phyloP scores from a whole-genome alignment of 2,113 vertebrate genomes.

The Gnathonemus longibarbis region DNA sequence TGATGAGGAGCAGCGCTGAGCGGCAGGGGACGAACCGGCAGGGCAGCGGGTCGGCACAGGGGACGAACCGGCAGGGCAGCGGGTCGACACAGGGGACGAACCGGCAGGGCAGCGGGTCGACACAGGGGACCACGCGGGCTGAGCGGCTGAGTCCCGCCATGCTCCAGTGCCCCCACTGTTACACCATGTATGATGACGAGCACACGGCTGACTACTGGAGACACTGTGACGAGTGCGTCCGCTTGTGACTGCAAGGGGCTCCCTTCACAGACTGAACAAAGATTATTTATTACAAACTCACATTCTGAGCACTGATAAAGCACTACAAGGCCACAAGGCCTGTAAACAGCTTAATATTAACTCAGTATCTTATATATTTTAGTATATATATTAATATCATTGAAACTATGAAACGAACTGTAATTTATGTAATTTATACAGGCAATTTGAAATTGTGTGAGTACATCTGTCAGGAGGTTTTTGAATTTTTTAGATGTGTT shows the following conservation, averaged over 20 bases:
- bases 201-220: constrained; percentile 68
- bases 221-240: constrained; percentile 74
- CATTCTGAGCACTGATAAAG: background rate
- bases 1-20: constrained; percentile 46
- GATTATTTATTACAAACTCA: background rate
- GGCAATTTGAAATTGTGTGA: background rate
- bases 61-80: constrained; percentile 28
- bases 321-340: background rate
- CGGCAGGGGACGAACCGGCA: constrained; percentile 35
- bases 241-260: constrained; percentile 36
- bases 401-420: background rate
- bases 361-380: background rate
- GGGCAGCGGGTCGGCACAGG: constrained; percentile 27
- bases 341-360: background rate
- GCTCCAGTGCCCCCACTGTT: constrained; percentile 78
- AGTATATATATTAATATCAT: background rate
- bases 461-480: background rate
- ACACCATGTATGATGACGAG: constrained; percentile 62
- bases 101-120: constrained; percentile 30
- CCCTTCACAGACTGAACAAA: background rate
- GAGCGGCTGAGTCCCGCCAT: constrained; percentile 55
- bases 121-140: constrained; percentile 24
- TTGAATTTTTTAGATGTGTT: background rate
- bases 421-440: constrained; percentile 16
- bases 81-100: constrained; percentile 24